Percentiles rank a stretch among this genome's conserved stretches.
These are phyloP conservation scores for Griposia aprilina DNA, from an alignment of 2,888 invertebrate species.

Conservation along the genomic window DNA sequence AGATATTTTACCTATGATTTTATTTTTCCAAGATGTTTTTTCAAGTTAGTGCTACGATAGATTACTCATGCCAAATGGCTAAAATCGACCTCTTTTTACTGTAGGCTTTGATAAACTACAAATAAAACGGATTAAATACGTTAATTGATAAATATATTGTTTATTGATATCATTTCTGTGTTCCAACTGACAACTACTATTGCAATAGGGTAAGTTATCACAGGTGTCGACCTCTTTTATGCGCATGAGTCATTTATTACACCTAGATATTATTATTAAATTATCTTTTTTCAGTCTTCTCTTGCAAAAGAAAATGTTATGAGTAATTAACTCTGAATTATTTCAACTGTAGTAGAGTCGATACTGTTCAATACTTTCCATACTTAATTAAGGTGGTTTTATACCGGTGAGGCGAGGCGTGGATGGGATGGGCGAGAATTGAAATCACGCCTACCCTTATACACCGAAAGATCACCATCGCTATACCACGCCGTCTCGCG, in stretches of 20 bases:
- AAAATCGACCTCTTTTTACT: background rate
- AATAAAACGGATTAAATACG: background rate
- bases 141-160: background rate
- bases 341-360: background rate
- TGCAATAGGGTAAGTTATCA: constrained; percentile 41
- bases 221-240: background rate
- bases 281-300: background rate
- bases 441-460: too few species aligned
- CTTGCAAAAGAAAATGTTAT: background rate
- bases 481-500: too few species aligned
- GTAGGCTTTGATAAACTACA: background rate
- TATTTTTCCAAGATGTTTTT: background rate
- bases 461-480: too few species aligned
- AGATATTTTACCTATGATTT: background rate
- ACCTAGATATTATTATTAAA: background rate
- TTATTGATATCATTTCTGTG: constrained; percentile 17
- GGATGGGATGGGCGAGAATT: too few species aligned
- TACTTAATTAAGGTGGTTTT: too few species aligned
- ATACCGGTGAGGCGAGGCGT: too few species aligned
- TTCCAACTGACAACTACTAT: too few species aligned
- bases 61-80: background rate
- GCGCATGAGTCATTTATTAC: background rate
- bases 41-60: background rate
- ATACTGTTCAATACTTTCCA: background rate
- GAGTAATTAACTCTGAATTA: background rate